Conservation (phyloP, 2,797 vertebrate genomes). For the Morelia viridis region DNA sequence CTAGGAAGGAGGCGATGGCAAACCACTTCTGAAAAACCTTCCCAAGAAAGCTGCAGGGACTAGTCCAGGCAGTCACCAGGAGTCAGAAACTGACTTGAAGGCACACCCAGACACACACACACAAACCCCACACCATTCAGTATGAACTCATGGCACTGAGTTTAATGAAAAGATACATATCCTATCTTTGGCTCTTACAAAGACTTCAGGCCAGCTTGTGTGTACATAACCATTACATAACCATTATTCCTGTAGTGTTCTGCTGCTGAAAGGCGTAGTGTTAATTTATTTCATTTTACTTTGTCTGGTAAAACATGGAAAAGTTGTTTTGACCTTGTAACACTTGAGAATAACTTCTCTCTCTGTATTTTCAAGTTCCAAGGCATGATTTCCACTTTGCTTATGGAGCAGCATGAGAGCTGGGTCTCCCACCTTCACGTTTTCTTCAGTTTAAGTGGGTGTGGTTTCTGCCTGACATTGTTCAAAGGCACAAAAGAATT, state of each 20-base stretch:
- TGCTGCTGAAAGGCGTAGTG: neutral
- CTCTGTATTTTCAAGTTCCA: neutral
- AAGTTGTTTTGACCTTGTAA: neutral
- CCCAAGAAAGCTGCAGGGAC: neutral
- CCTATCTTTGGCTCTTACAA: neutral
- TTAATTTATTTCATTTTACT: neutral
- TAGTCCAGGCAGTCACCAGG: neutral
- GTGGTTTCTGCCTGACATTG: neutral
- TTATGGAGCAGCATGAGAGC: neutral
- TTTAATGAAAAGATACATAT: neutral
- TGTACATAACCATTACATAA: neutral
- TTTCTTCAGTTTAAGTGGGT: neutral
- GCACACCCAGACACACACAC: no score
- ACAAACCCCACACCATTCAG: no score
- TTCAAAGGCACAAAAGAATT: neutral
- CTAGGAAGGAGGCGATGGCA: neutral
- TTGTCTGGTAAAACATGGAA: neutral
- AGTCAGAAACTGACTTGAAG: no score
- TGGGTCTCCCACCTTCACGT: neutral
- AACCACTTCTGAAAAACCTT: neutral
- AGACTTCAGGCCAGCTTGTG: neutral
- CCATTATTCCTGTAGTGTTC: neutral
- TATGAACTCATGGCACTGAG: neutral
- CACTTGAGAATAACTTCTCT: neutral
- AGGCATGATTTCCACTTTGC: neutral